Conservation (phyloP, 1,140 invertebrate genomes). For the Lerema accius region DNA sequence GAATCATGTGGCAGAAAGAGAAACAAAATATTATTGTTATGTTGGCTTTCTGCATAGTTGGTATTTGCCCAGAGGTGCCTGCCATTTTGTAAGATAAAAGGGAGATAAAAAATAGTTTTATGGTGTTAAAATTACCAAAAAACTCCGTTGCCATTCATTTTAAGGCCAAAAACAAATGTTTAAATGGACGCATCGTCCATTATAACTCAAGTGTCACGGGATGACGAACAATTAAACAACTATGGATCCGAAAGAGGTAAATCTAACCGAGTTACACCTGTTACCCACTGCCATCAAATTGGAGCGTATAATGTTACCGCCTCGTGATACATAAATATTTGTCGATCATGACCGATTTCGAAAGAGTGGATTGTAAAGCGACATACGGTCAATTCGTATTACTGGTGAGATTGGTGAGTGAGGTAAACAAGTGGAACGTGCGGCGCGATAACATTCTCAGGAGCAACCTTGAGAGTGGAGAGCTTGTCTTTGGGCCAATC, state of each 20-base stretch:
- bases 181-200: constrained; percentile 98
- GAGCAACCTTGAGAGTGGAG: constrained; percentile 77
- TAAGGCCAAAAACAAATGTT: constrained; percentile 82
- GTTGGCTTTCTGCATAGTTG: constrained; percentile 70
- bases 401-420: constrained; percentile 51
- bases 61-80: constrained; percentile 82
- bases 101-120: constrained; percentile 83
- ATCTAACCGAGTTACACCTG: constrained; percentile 83
- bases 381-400: constrained; percentile 45
- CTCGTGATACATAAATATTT: constrained; percentile 62
- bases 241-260: constrained; percentile 96
- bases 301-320: constrained; percentile 79
- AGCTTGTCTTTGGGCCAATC: constrained; percentile 56
- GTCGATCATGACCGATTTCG: constrained; percentile 51
- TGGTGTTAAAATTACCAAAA: constrained; percentile 81
- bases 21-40: constrained; percentile 52
- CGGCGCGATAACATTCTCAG: constrained; percentile 70
- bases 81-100: constrained; percentile 82
- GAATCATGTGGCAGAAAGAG: constrained; percentile 44
- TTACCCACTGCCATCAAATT: constrained; percentile 80
- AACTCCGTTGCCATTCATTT: constrained; percentile 78
- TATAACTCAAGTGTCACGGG: constrained; percentile 97
- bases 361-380: constrained; percentile 52
- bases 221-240: constrained; percentile 97
- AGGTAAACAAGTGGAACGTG: constrained; percentile 80